Conservation (phyloP, 2,113 vertebrate genomes). For the Salvator merianae region DNA sequence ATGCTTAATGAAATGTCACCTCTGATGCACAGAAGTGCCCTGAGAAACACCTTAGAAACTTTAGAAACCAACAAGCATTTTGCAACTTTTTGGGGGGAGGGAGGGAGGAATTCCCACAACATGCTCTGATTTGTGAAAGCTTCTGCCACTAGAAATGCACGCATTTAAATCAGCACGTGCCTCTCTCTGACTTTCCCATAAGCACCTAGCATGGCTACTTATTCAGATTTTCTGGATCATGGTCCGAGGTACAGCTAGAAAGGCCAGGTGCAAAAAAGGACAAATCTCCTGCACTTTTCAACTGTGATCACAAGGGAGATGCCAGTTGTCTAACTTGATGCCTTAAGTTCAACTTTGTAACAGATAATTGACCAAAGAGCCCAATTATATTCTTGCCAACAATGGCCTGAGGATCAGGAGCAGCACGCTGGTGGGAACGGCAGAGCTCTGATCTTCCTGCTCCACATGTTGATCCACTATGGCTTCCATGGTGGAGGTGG, state of each 20-base stretch:
- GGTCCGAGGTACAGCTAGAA: too few species aligned
- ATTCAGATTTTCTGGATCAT: neutral
- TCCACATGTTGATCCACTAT: too few species aligned
- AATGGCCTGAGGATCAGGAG: too few species aligned
- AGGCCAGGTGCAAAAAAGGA: too few species aligned
- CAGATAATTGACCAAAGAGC: neutral
- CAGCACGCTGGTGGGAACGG: too few species aligned
- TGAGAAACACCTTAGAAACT: neutral
- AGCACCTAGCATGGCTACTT: neutral
- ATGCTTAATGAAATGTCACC: neutral
- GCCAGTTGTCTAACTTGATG: too few species aligned
- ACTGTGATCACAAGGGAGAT: too few species aligned
- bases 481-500: too few species aligned
- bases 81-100: too few species aligned
- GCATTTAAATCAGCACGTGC: neutral
- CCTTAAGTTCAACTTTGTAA: neutral
- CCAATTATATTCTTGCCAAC: neutral
- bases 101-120: too few species aligned
- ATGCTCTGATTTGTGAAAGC: neutral
- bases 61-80: neutral
- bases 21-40: neutral
- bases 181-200: neutral
- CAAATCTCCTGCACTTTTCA: too few species aligned
- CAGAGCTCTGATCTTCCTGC: too few species aligned
- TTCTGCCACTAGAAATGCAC: neutral